Base-by-base conservation (phyloP, 2,888 invertebrate genomes). In the Brachylomia viminalis region DNA sequence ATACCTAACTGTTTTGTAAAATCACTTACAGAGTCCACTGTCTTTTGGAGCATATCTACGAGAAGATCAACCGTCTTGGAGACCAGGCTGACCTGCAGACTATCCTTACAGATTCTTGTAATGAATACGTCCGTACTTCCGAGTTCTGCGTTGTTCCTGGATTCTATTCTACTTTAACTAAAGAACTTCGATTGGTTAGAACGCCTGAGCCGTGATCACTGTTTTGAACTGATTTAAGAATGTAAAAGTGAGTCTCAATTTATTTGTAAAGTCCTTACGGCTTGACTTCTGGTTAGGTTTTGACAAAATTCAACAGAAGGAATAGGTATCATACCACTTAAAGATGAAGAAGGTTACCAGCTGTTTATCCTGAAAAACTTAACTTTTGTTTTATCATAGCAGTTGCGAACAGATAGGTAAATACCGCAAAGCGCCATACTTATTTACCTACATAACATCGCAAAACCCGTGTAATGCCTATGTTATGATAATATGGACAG, bases 31-130 rank as follows among this genome's bases (percentile, higher is more conserved):
- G 84, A 27, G 59, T 75, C 27, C 30, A 65, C 54, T 73, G 84
- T 17, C 71, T 83, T 23, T 61, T 80, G 49, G 72, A 80, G 52
- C 42, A 65, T 11, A 54, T 83, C n/a, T 58, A 83, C 42, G 61
- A 78, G 30, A 77, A 78, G 42, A 77, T 83, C 52, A 65, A 72
- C 47, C 33, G 7, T 5, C 23, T 66, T 4, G 86, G 64, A 23
- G 83, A 86, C 52, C 71, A 83, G 42, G 65, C 42, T 33, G 86
- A 86, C 71, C 65, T 83, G 27, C 59, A 66, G 30, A 77, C 64
- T 10, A 73, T 86, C 38, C 64, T 83, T 8, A 10, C 27, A 3
- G 83, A 86, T 42, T 71, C 83, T 27, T n/a, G 58, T 2, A 71
- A 74, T 10, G 83, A 83, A 56, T 86, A 74, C 65, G n/a, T 59